Evolutionary conservation across 1,140 invertebrate genomes (phyloP).

Genomic region (Himalopsyche phryganea): DNA sequence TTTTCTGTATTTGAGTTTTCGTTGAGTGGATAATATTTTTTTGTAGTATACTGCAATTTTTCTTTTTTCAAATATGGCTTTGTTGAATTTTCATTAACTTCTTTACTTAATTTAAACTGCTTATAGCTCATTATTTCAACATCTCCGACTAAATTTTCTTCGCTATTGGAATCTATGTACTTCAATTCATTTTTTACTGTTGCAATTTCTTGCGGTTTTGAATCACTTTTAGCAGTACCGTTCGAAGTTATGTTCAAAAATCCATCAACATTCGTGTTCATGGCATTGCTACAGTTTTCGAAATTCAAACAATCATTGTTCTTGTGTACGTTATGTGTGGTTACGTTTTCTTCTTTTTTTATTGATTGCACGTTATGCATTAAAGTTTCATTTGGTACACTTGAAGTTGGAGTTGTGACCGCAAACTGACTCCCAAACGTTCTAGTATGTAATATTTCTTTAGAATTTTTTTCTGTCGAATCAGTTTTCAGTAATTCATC

Average conservation of each 20-base stretch:
- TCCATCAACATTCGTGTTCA: not conserved
- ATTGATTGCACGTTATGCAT: not conserved
- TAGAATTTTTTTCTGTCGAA: not conserved
- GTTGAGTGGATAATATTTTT: not conserved
- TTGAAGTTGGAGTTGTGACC: not conserved
- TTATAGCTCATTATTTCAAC: no score
- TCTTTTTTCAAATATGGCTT: no score
- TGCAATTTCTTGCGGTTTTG: no score
- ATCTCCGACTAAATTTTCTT: no score
- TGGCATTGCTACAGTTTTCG: not conserved
- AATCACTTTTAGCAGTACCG: no score
- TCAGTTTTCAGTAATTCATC: not conserved
- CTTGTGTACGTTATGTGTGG: not conserved
- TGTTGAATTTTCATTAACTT: no score
- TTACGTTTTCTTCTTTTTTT: not conserved
- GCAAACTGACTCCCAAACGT: not conserved
- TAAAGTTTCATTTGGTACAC: not conserved
- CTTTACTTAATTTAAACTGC: no score
- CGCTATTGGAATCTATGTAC: no score
- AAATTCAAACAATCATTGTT: not conserved
- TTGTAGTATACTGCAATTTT: not conserved
- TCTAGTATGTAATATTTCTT: not conserved
- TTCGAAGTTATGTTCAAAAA: not conserved
- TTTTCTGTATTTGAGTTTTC: no score
- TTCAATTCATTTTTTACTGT: no score